Evolutionary conservation across 1,140 invertebrate species (phyloP).

Genomic region (Bombus terrestris): DNA sequence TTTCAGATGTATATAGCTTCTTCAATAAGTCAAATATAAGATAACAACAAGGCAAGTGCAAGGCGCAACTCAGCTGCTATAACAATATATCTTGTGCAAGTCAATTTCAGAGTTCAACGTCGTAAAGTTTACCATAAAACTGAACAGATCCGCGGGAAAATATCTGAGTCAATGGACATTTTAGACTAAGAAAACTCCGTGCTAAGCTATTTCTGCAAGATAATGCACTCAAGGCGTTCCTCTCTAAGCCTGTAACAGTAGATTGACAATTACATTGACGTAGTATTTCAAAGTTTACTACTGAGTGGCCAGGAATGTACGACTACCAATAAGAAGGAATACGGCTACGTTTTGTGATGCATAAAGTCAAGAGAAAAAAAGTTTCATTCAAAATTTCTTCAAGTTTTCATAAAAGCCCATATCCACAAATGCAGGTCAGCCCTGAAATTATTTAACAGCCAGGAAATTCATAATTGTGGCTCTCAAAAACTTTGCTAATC

Average conservation of each 20-base stretch:
- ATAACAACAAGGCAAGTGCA: neutral
- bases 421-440: neutral
- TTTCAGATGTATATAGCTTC: too few species aligned
- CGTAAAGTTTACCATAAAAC: slow-evolving; percentile 18
- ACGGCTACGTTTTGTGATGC: neutral
- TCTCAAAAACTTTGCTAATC: too few species aligned
- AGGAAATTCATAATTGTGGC: too few species aligned
- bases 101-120: slow-evolving; percentile 8
- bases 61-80: too few species aligned
- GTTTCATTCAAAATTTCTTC: neutral
- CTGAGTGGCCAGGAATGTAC: neutral
- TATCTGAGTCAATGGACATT: slow-evolving; percentile 3
- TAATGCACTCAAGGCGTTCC: neutral
- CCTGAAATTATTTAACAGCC: neutral
- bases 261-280: neutral
- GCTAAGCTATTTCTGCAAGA: neutral
- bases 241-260: neutral
- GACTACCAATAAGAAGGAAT: neutral
- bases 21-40: slow-evolving; percentile 1
- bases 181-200: slow-evolving; percentile 1
- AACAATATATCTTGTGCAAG: neutral
- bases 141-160: slow-evolving; percentile 14
- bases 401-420: neutral
- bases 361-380: neutral
- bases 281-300: neutral